Conservation (phyloP, 37 sponge, comb jelly and placozoan species). For the Bolinopsis microptera region DNA sequence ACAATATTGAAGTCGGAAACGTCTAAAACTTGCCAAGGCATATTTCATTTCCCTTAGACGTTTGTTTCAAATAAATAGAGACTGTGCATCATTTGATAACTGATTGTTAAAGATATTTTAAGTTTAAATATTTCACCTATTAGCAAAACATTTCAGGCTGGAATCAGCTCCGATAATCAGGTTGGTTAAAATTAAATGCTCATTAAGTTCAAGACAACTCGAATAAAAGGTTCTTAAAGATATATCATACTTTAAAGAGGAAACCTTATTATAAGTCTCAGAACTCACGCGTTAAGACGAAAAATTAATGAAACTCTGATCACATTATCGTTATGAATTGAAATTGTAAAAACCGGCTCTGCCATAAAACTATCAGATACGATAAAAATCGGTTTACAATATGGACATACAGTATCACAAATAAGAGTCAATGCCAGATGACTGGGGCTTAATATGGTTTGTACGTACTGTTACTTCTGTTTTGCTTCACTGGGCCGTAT, state of each 20-base stretch:
- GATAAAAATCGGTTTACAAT: not conserved
- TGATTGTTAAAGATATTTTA: too few species aligned
- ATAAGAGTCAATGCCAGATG: not conserved
- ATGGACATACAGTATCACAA: not conserved
- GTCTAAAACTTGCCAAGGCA: too few species aligned
- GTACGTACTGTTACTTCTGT: conserved; percentile 8
- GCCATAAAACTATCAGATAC: not conserved
- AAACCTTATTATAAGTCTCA: not conserved
- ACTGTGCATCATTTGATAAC: too few species aligned
- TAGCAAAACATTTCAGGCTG: too few species aligned
- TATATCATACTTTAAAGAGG: too few species aligned
- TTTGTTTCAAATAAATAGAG: too few species aligned
- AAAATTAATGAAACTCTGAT: not conserved
- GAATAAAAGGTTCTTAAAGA: too few species aligned
- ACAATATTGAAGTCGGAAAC: not conserved
- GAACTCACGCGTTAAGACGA: not conserved
- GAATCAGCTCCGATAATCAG: too few species aligned
- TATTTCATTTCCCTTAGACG: too few species aligned
- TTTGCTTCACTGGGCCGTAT: conserved; percentile 26
- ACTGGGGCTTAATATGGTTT: conserved; percentile 16
- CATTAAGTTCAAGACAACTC: too few species aligned
- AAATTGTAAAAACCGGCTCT: not conserved
- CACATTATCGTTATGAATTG: not conserved
- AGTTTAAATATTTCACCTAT: too few species aligned
- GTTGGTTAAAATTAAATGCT: too few species aligned